Evolutionary conservation across 2,888 invertebrate genomes (phyloP).

Genomic region (Polia nebulosa): DNA sequence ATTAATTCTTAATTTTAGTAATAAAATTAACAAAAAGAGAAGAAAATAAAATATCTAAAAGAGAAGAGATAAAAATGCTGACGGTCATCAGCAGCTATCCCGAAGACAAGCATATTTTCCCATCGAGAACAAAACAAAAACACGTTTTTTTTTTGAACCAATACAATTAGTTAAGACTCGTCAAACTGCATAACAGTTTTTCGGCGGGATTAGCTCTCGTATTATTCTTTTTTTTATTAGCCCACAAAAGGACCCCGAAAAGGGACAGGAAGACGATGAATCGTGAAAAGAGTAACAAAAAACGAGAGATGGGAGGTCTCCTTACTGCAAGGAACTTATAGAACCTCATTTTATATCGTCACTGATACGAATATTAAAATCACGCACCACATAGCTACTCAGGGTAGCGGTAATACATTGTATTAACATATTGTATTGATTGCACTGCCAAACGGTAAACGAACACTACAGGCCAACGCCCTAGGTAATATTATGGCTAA

Average conservation of each 20-base stretch:
- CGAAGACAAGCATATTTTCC: too few species aligned
- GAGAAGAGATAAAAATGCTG: too few species aligned
- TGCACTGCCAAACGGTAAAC: conserved; percentile 16
- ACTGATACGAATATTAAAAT: conserved; percentile 11
- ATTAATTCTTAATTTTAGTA: neutral
- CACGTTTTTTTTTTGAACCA: too few species aligned
- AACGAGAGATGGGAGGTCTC: neutral
- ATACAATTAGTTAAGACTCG: too few species aligned
- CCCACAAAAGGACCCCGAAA: too few species aligned
- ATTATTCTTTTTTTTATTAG: too few species aligned
- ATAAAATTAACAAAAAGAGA: neutral
- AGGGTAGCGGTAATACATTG: conserved; percentile 9
- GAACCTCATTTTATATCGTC: neutral
- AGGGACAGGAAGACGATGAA: neutral
- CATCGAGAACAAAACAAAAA: too few species aligned
- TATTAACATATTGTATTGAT: conserved; percentile 7
- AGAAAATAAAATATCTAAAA: too few species aligned
- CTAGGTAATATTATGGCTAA: neutral
- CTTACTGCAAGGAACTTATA: neutral
- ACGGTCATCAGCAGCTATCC: too few species aligned
- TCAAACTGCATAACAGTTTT: too few species aligned
- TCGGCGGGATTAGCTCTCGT: too few species aligned
- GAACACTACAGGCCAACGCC: conserved; percentile 6
- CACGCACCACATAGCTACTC: neutral
- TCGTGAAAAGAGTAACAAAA: neutral